Conservation (phyloP, 2,113 vertebrate species). For the Myotis davidii region DNA sequence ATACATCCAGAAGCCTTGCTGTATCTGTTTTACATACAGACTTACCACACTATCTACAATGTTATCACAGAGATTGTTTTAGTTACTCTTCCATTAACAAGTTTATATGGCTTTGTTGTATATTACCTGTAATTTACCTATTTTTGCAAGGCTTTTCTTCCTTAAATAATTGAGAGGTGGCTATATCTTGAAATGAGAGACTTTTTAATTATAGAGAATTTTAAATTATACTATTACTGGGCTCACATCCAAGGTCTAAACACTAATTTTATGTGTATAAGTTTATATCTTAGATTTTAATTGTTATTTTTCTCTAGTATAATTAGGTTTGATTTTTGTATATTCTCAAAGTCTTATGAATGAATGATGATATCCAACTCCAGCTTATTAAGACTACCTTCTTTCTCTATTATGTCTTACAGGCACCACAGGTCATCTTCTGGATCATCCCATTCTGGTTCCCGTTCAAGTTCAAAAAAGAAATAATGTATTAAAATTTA, state of each 20-base stretch:
- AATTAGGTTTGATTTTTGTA: conserved; percentile 71
- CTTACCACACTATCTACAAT: not conserved
- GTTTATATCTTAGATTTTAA: conserved; percentile 45
- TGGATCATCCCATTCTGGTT: conserved; percentile 98
- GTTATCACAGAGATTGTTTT: conserved; percentile 20
- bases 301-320: conserved; percentile 54
- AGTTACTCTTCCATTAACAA: conserved; percentile 47
- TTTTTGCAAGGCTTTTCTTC: conserved; percentile 65
- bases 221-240: conserved; percentile 33
- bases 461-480: conserved; percentile 97
- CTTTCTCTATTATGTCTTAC: conserved; percentile 89
- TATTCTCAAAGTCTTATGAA: conserved; percentile 69
- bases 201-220: conserved; percentile 35
- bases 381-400: conserved; percentile 80
- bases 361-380: conserved; percentile 7
- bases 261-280: conserved; percentile 22
- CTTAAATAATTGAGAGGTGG: conserved; percentile 80
- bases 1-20: conserved; percentile 63
- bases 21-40: not conserved
- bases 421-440: conserved; percentile 94
- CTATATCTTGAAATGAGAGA: conserved; percentile 67
- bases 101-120: conserved; percentile 17
- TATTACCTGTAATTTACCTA: not conserved
- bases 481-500: conserved; percentile 90
- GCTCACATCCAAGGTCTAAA: conserved; percentile 40